These are phyloP conservation scores for Drosophila koepferae DNA, from an alignment of 2,888 invertebrate genomes.

Conservation along the genomic window DNA sequence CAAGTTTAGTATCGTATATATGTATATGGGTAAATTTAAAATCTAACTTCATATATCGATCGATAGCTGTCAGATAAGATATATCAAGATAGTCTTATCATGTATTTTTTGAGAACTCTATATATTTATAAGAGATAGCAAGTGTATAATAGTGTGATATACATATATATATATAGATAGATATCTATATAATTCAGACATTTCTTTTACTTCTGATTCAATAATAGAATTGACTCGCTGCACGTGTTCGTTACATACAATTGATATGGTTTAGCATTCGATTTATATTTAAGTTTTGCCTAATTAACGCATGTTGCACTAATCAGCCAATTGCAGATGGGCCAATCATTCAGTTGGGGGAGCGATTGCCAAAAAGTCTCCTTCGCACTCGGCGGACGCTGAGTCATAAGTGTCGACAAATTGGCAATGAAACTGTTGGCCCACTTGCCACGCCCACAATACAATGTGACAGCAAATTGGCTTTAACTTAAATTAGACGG, in stretches of 20 bases:
- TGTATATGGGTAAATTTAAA: neutral
- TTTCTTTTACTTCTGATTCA: neutral
- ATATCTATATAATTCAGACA: neutral
- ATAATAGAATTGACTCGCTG: neutral
- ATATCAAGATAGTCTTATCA: no score
- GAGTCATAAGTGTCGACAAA: constrained; percentile 67
- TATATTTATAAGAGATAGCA: no score
- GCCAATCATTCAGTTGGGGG: constrained; percentile 37
- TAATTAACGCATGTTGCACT: constrained; percentile 37
- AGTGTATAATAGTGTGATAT: no score
- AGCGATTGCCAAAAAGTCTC: constrained; percentile 62
- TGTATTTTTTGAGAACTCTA: no score
- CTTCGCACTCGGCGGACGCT: constrained; percentile 25
- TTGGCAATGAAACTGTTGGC: constrained; percentile 72
- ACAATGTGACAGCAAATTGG: neutral
- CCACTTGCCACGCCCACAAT: constrained; percentile 63
- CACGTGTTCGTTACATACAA: constrained; percentile 7
- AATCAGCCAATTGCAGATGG: constrained; percentile 50
- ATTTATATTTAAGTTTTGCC: constrained; percentile 31
- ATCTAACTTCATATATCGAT: neutral
- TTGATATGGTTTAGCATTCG: constrained; percentile 30
- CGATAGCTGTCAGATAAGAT: neutral
- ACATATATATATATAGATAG: neutral
- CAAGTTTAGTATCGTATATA: neutral
- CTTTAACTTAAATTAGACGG: constrained; percentile 65